Conservation (phyloP, 2,888 invertebrate genomes). For the Calameuta idolon region DNA sequence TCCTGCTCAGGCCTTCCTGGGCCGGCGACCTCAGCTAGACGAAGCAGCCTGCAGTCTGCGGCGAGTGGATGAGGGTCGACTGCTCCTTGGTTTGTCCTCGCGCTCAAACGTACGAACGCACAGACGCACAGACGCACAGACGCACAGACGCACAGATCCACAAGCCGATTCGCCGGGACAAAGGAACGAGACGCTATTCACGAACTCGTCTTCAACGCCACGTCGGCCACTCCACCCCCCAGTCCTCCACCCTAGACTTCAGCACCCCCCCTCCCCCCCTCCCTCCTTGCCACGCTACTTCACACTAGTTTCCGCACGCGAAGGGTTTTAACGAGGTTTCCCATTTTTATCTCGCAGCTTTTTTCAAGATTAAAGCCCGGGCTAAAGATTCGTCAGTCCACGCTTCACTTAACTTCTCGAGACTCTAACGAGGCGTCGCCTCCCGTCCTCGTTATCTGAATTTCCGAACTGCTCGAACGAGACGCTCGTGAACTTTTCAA, state of each 20-base stretch:
- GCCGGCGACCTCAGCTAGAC: not conserved
- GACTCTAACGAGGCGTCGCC: conserved; percentile 4
- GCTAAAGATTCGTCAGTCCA: not conserved
- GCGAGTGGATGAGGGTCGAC: not conserved
- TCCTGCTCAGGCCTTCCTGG: too few relatives aligned
- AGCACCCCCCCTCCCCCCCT: not conserved
- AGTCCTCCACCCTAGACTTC: not conserved
- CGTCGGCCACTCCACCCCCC: not conserved
- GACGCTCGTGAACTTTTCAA: not conserved
- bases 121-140: not conserved
- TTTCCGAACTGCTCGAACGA: conserved; percentile 2
- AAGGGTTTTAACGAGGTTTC: conserved; percentile 1
- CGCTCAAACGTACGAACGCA: too few relatives aligned
- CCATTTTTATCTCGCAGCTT: not conserved
- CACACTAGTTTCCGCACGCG: not conserved
- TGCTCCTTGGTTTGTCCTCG: not conserved
- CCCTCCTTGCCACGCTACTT: not conserved
- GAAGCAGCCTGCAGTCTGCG: not conserved
- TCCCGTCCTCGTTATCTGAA: conserved; percentile 2
- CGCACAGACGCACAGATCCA: not conserved
- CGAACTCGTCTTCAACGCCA: not conserved
- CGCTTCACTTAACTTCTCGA: not conserved
- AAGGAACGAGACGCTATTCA: conserved; percentile 9
- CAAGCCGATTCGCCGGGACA: not conserved
- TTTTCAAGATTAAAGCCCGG: not conserved